Percentiles rank a stretch among this genome's conserved stretches.
Evolutionary conservation across 2,797 vertebrate genomes (phyloP).

Genomic region (Sus cebifrons): DNA sequence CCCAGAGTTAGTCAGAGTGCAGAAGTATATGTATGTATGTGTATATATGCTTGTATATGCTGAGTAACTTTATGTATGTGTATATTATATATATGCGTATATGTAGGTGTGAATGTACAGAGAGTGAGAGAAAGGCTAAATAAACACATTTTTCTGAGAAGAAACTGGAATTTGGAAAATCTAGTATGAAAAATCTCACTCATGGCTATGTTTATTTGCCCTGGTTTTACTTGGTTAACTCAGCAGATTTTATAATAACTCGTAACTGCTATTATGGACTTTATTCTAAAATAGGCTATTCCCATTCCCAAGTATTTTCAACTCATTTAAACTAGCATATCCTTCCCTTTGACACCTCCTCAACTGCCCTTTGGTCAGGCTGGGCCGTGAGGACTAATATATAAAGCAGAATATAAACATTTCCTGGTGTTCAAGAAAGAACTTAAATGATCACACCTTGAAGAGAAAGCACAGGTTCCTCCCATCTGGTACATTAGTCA

Average conservation of each 20-base stretch:
- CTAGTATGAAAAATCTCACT: not conserved
- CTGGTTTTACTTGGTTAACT: conserved; percentile 58
- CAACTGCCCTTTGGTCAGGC: not conserved
- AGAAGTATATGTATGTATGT: not conserved
- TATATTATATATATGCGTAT: not conserved
- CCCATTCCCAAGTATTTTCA: conserved; percentile 33
- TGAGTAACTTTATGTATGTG: not conserved
- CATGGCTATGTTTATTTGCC: not conserved
- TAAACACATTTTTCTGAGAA: conserved; percentile 21
- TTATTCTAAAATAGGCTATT: conserved; percentile 31
- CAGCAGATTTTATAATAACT: conserved; percentile 24
- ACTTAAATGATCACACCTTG: not conserved
- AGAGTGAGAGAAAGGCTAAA: not conserved
- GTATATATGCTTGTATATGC: not conserved
- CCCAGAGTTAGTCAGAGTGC: not conserved
- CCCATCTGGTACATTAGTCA: not conserved
- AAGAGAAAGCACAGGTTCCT: not conserved
- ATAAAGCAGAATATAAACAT: conserved; percentile 22
- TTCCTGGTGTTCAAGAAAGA: conserved; percentile 30
- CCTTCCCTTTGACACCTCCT: not conserved
- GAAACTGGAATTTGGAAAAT: not conserved
- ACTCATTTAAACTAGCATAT: conserved; percentile 37
- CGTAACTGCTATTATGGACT: conserved; percentile 10
- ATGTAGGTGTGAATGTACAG: not conserved
- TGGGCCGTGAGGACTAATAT: not conserved